phyloP scores from a whole-genome alignment of 1,140 invertebrate genomes.

The Oreohelix idahoensis region DNA sequence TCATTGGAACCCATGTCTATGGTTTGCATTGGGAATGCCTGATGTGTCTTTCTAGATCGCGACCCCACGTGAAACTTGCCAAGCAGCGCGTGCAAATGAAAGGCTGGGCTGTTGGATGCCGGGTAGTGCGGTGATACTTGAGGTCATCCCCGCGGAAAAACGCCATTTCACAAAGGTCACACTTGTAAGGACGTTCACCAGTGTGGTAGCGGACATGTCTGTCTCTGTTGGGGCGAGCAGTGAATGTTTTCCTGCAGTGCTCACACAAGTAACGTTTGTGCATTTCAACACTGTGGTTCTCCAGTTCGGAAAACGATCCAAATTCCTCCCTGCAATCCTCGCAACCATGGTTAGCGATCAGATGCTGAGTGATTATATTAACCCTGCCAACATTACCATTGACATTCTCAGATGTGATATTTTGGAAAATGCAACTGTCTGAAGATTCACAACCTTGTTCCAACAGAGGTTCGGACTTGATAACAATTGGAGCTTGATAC shows the following conservation, averaged over 20 bases:
- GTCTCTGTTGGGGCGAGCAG: conserved; percentile 66
- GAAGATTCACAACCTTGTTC: neutral
- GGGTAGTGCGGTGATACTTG: conserved; percentile 66
- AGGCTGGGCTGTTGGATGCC: conserved; percentile 58
- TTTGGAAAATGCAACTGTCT: neutral
- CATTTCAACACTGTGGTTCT: conserved; percentile 55
- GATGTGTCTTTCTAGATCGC: conserved; percentile 61
- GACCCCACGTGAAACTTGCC: conserved; percentile 58
- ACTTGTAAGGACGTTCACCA: conserved; percentile 67
- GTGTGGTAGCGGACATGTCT: conserved; percentile 69
- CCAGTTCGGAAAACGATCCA: conserved; percentile 55
- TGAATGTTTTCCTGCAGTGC: conserved; percentile 68
- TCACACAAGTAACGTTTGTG: conserved; percentile 64
- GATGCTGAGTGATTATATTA: neutral
- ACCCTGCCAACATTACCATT: neutral
- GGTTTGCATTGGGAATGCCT: conserved; percentile 40
- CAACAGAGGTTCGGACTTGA: neutral
- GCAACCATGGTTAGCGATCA: conserved; percentile 12
- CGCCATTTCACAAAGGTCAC: conserved; percentile 60
- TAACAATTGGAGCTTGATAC: neutral
- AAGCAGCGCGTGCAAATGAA: conserved; percentile 53
- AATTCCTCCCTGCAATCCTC: conserved; percentile 55
- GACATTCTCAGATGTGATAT: neutral
- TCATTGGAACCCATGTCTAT: no score
- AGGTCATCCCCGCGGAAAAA: conserved; percentile 67